Evolutionary conservation across 2,888 invertebrate genomes (phyloP), one percentile per base, ranked within the genome.

Genomic region (Asteroscopus sphinx): DNA sequence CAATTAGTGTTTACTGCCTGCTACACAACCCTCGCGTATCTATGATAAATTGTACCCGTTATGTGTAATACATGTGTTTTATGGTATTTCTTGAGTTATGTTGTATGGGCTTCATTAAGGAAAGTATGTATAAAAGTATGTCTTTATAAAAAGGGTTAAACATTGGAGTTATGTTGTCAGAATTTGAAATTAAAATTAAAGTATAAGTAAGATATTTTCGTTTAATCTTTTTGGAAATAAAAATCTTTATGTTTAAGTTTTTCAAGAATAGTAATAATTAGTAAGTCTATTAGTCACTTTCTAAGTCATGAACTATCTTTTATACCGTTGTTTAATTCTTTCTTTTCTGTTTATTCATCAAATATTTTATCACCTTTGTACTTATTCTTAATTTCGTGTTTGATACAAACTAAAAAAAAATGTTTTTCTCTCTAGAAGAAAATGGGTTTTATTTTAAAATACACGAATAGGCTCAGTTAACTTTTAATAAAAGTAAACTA

Each of bases 1-100:
- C 88, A 87, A 89, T 89, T 88, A 87, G 86, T 73, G 77, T 73
- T 61, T 80, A 85, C 74, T 81, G 79, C 58, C 80, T 77, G 83
- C 77, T 45, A 80, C 87, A 79, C 21, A 47, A 56, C 33, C 52
- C 35, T 49, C 45, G 33, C 44, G 65, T 75, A 46, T 68, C 60
- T 68, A 64, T 58, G 49, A 59, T 67, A 52, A 52, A 40, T 37
- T 60, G 37, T 32, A 26, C 17, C 51, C 39, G 54, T 70, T 73
- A 54, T 41, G 55, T 63, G 40, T 55, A 53, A 39, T 49, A 41
- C 45, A 58, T 41, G 57, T 54, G 44, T 64, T 55, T 42, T 56
- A 68, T 52, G 48, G 42, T 45, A 45, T 70, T 54, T 56, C 11
- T 26, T 32, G 17, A 53, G 35, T 36, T 33, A 69, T 70, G 33